Conservation (phyloP, 2,888 invertebrate species). For the Autographa gamma region DNA sequence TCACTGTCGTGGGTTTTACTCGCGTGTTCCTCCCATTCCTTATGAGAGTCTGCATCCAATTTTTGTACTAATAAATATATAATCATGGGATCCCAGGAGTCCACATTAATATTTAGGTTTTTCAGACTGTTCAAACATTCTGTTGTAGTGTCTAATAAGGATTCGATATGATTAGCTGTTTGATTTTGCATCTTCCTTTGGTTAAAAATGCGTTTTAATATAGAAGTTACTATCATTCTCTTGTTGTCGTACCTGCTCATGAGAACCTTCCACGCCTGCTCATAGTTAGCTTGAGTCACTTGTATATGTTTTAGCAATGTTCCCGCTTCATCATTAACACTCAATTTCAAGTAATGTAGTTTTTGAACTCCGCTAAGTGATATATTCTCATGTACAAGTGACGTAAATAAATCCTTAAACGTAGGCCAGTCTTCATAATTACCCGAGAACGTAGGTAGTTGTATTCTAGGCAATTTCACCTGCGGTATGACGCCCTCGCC, state of each 20-base stretch:
- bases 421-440: neutral
- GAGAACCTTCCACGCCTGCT: neutral
- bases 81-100: constrained; percentile 10
- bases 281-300: neutral
- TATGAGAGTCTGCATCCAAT: constrained; percentile 7
- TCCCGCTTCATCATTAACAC: neutral
- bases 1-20: neutral
- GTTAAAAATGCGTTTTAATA: neutral
- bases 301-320: neutral
- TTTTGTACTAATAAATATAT: constrained; percentile 11
- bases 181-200: neutral
- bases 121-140: neutral
- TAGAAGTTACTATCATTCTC: neutral
- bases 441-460: neutral
- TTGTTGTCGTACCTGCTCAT: neutral
- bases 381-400: neutral
- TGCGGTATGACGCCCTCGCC: too few species aligned
- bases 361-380: neutral
- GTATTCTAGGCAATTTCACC: neutral
- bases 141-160: neutral
- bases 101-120: neutral
- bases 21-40: constrained; percentile 5
- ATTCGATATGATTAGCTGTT: neutral
- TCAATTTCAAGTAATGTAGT: neutral
- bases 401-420: neutral